Evolutionary conservation across 1,140 invertebrate genomes (phyloP).

Genomic region (Anoplophora glabripennis): DNA sequence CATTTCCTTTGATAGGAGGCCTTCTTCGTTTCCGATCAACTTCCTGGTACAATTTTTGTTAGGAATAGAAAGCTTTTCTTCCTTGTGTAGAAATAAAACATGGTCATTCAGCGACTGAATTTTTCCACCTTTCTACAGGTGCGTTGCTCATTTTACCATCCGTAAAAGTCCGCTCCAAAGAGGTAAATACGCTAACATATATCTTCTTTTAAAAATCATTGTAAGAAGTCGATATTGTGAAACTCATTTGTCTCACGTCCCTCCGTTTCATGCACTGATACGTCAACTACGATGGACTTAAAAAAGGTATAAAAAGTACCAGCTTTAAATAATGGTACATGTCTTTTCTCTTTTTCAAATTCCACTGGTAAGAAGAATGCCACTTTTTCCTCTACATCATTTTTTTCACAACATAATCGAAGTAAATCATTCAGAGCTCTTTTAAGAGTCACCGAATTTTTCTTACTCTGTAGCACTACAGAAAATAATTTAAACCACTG

Average conservation of each 20-base stretch:
- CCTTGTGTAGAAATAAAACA: conserved; percentile 7
- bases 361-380: no score
- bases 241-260: background rate
- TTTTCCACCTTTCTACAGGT: conserved; percentile 7
- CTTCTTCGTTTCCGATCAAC: background rate
- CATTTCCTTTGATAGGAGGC: background rate
- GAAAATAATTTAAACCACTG: no score
- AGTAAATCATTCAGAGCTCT: no score
- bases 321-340: background rate
- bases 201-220: background rate
- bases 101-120: background rate
- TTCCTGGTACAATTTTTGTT: background rate
- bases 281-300: background rate
- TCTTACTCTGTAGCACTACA: no score
- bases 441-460: no score
- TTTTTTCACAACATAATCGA: no score
- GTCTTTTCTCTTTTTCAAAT: no score
- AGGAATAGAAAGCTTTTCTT: background rate
- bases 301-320: conserved; percentile 8
- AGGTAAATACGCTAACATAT: conserved; percentile 11
- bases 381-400: no score
- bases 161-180: conserved; percentile 7
- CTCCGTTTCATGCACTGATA: background rate
- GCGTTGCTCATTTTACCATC: conserved; percentile 7
- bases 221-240: background rate